Evolutionary conservation across 2,797 vertebrate genomes (phyloP).

Genomic region (Chaunax sp.): DNA sequence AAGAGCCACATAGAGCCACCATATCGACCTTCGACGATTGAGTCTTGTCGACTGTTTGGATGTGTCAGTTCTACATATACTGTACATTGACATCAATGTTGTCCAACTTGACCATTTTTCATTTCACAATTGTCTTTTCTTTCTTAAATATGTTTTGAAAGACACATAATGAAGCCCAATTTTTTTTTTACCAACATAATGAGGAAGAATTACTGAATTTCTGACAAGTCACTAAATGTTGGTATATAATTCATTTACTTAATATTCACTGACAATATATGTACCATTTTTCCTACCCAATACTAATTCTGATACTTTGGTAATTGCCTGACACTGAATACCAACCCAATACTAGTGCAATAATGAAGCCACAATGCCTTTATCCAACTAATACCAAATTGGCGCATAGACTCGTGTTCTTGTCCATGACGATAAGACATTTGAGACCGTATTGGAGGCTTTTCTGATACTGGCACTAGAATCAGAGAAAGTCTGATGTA

Average conservation of each 20-base stretch:
- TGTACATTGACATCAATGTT: neutral
- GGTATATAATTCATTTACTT: neutral
- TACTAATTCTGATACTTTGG: too few species aligned
- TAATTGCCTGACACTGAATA: too few species aligned
- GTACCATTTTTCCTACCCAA: too few species aligned
- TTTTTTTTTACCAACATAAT: neutral
- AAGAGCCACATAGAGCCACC: neutral
- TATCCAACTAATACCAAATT: too few species aligned
- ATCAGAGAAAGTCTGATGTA: too few species aligned
- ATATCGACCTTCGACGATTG: neutral
- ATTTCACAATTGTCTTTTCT: neutral
- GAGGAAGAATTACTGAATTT: neutral
- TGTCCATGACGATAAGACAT: too few species aligned
- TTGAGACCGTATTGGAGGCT: too few species aligned
- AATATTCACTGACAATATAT: neutral
- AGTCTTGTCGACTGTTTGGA: neutral
- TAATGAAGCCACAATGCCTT: too few species aligned
- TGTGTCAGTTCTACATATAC: neutral
- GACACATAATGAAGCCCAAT: neutral
- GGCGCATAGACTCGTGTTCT: too few species aligned
- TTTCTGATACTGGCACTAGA: too few species aligned
- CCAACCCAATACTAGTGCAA: too few species aligned
- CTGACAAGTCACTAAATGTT: neutral
- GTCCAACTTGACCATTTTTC: neutral
- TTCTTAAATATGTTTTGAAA: neutral